A percentile compares a stretch with the other conserved stretches of the same genome.
phyloP scores from a whole-genome alignment of 2,113 vertebrate species.

The Panthera uncia region DNA sequence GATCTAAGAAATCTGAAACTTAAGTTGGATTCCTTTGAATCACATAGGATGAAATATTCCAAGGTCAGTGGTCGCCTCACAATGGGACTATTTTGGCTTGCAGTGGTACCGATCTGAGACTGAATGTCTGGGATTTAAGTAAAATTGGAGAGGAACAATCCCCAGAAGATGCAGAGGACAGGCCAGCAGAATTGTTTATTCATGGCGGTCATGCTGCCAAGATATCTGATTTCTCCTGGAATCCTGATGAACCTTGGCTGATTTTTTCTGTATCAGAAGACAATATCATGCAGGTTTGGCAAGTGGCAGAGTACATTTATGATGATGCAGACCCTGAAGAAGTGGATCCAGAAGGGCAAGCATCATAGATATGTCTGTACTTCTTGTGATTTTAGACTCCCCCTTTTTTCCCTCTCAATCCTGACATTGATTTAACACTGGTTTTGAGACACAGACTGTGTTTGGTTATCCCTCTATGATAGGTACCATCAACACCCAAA shows the following conservation, averaged over 20 bases:
- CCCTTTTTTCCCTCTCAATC: too few relatives aligned
- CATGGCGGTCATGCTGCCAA: slow-evolving; percentile 98
- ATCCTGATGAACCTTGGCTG: slow-evolving; percentile 99
- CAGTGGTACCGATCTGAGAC: slow-evolving; percentile 96
- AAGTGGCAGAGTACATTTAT: too few relatives aligned
- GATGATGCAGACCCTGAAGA: too few relatives aligned
- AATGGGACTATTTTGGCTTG: slow-evolving; percentile 99
- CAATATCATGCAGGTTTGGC: slow-evolving; percentile 98
- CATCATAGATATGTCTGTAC: too few relatives aligned
- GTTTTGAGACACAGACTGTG: too few relatives aligned
- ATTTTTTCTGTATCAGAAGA: slow-evolving; percentile 99
- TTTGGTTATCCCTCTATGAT: too few relatives aligned
- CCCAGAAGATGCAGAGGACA: slow-evolving; percentile 97
- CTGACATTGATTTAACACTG: too few relatives aligned
- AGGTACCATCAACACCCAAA: too few relatives aligned
- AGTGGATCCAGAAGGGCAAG: too few relatives aligned
- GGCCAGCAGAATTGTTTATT: slow-evolving; percentile 98
- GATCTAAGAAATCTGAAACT: slow-evolving; percentile 97
- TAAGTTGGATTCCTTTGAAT: slow-evolving; percentile 98
- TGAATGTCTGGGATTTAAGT: slow-evolving; percentile 99
- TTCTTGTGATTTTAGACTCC: too few relatives aligned
- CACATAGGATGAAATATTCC: slow-evolving; percentile 99
- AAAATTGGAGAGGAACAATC: slow-evolving; percentile 99
- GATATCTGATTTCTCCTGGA: slow-evolving; percentile 99
- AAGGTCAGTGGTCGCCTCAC: slow-evolving; percentile 99